Evolutionary conservation across 2,797 vertebrate species (phyloP), one percentile per base, ranked within the genome.

Genomic region (Tinamus major): DNA sequence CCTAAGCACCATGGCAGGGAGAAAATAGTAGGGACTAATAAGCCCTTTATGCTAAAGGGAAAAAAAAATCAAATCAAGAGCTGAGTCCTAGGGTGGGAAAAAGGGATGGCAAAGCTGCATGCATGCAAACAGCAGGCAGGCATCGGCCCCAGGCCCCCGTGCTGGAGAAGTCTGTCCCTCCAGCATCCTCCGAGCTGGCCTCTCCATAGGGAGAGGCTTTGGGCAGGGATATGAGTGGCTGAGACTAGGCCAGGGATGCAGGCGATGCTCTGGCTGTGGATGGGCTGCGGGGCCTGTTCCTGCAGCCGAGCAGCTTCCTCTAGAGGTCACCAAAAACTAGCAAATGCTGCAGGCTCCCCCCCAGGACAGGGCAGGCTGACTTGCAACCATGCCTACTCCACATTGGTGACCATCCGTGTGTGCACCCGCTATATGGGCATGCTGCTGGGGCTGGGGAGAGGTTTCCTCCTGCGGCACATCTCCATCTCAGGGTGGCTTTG

Each of bases 281-380:
- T 9, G 53, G 49, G 24, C 49, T 51, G 24, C 9, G 31, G 59
- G 51, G 61, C 3, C 4, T 4, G 0, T 1, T 49, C 37, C 49
- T 0, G 15, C 31, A 64, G 10, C 39, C 16, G 48, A 2, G 62
- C 17, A 3, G 33, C 81, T 80, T 96, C 95, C 96, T 96, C 95
- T 96, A 96, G 96, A 87, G 96, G 96, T 96, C 96, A 87, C 87
- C 92, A 96, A 58, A 95, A 94, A 75, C 95, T n/a, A 80, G 76
- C 59, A 65, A 67, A 95, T 92, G 41, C 53, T 21, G 64, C 31
- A 14, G 53, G 26, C 76, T 94, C 18, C 18, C 0, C 2, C 1
- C 67, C 69, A 1, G 1, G 37, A 68, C 71, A 9, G 5, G 24
- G n/a, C 29, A 9, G 51, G 12, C 35, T 2, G 26, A 27, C 24